phyloP scores from a whole-genome alignment of 2,797 vertebrate species.

The Lepilemur ruficaudatus region DNA sequence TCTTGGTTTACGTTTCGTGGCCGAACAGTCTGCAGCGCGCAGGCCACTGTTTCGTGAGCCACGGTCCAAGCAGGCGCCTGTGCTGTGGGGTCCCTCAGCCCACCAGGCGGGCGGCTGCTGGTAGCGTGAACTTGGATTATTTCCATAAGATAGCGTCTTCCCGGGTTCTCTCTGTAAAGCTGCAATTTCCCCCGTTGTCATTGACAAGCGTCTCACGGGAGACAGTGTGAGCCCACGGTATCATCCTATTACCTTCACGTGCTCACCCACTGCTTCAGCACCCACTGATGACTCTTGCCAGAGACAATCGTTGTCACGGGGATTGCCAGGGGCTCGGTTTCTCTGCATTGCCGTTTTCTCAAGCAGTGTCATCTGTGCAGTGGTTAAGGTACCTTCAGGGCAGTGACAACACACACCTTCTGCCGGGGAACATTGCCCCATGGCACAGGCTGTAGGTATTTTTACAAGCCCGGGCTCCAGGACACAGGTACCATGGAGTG shows the following conservation, averaged over 20 bases:
- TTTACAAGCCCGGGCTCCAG: neutral
- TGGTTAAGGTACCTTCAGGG: neutral
- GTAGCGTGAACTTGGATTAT: neutral
- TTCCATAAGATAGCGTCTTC: no score
- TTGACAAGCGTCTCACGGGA: no score
- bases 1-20: accelerated
- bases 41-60: no score
- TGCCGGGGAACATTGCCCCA: no score
- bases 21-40: neutral
- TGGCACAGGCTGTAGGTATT: neutral
- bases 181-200: accelerated
- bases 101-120: neutral
- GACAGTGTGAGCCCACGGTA: neutral
- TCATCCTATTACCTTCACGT: accelerated
- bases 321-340: neutral
- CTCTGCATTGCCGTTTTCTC: neutral
- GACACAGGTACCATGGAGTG: no score
- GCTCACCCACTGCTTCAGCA: neutral
- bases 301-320: no score
- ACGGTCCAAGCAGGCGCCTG: no score
- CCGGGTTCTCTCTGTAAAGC: neutral
- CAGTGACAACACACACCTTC: neutral
- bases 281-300: accelerated
- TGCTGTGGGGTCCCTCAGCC: no score
- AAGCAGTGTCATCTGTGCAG: neutral